A percentile compares a stretch with the other conserved stretches of the same genome.
Evolutionary conservation across 2,113 vertebrate genomes (phyloP).

Genomic region (Microtus ochrogaster): DNA sequence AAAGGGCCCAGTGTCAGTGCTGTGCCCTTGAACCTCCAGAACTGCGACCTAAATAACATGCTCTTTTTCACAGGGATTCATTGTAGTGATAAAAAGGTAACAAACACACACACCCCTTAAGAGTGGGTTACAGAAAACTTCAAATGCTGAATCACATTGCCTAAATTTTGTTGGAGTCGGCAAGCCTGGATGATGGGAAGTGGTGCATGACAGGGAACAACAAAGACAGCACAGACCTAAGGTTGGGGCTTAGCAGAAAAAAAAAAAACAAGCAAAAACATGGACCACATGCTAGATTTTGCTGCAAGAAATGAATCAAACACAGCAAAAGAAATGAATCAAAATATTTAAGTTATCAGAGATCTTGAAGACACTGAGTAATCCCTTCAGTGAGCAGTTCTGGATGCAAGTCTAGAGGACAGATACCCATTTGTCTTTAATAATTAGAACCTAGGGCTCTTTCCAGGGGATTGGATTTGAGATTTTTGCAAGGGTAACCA

Average conservation of each 20-base stretch:
- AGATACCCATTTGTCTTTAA: neutral
- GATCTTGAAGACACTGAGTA: neutral
- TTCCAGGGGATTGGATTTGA: neutral
- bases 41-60: neutral
- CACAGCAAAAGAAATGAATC: neutral
- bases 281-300: neutral
- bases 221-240: neutral
- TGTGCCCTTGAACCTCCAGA: neutral
- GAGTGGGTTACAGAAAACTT: neutral
- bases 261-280: neutral
- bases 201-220: neutral
- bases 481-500: slow-evolving; percentile 19
- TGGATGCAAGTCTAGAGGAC: neutral
- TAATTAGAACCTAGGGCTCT: neutral
- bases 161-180: neutral
- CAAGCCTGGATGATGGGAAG: neutral
- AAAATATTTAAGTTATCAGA: neutral
- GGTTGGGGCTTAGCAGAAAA: neutral
- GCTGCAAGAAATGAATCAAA: neutral
- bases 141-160: neutral
- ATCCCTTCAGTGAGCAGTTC: neutral
- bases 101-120: neutral
- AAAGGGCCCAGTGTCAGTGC: neutral
- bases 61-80: neutral
- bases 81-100: neutral